Conservation (phyloP, 2,113 vertebrate species). For the Pseudorasbora parva region DNA sequence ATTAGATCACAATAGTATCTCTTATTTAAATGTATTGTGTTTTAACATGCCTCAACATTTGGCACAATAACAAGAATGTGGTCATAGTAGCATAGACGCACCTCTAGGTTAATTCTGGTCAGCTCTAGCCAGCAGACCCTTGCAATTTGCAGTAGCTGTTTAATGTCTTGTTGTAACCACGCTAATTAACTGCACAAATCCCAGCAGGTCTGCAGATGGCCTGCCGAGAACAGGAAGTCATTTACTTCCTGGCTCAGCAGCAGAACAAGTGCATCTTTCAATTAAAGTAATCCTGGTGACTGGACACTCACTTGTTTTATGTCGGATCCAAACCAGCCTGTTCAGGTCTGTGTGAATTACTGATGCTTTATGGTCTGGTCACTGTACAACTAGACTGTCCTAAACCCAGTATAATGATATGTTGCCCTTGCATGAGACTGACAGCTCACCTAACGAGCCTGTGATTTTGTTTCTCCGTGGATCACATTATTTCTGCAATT, state of each 20-base stretch:
- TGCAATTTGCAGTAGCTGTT: slow-evolving; percentile 36
- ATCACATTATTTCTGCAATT: neutral
- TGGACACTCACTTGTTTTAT: neutral
- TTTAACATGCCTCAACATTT: neutral
- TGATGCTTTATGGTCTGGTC: neutral
- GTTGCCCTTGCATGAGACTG: neutral
- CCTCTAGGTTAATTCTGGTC: slow-evolving; percentile 2
- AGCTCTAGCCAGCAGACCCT: slow-evolving; percentile 5
- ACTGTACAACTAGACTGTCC: neutral
- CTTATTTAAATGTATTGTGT: neutral
- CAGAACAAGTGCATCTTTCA: slow-evolving; percentile 22
- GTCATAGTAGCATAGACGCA: neutral
- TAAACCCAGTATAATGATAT: neutral
- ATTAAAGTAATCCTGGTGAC: slow-evolving; percentile 16
- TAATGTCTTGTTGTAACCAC: slow-evolving; percentile 50
- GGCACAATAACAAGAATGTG: slow-evolving; percentile 9
- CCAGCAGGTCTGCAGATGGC: slow-evolving; percentile 35
- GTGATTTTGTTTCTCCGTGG: neutral
- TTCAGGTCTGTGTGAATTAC: slow-evolving; percentile 18
- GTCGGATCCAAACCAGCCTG: slow-evolving; percentile 8
- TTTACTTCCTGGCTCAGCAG: slow-evolving; percentile 27
- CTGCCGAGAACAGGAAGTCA: slow-evolving; percentile 34
- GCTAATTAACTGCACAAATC: slow-evolving; percentile 52
- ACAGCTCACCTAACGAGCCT: neutral
- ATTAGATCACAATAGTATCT: neutral